Conservation (phyloP, 2,888 invertebrate genomes). For the Hyles lineata region DNA sequence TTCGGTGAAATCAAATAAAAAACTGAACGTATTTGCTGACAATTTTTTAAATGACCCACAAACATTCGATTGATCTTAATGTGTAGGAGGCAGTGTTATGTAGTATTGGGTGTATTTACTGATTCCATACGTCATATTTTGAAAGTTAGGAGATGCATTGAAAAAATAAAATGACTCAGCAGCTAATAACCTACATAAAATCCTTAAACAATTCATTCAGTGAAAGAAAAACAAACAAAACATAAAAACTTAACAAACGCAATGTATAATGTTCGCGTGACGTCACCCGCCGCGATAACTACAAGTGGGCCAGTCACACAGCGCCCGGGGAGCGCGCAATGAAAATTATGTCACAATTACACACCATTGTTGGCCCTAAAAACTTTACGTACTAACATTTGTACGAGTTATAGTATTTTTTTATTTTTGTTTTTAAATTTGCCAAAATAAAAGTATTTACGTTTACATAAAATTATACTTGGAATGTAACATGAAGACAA, state of each 20-base stretch:
- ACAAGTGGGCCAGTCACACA: conserved; percentile 10
- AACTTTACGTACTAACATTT: conserved; percentile 1
- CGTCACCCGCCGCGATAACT: neutral
- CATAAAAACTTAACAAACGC: conserved; percentile 13
- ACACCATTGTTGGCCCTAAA: conserved; percentile 13
- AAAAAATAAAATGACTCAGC: too few relatives aligned
- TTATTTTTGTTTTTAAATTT: neutral
- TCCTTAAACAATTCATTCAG: too few relatives aligned
- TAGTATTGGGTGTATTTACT: too few relatives aligned
- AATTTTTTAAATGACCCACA: too few relatives aligned
- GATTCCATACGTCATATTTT: too few relatives aligned
- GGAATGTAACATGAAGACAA: too few relatives aligned
- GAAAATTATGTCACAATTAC: conserved; percentile 11
- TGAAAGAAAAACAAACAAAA: neutral
- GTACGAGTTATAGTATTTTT: neutral
- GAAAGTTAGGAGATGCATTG: too few relatives aligned
- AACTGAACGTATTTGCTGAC: too few relatives aligned
- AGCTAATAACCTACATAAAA: neutral
- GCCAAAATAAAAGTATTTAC: neutral
- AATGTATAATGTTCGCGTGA: neutral
- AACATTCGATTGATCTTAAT: too few relatives aligned
- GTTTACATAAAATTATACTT: neutral
- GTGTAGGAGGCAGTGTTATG: too few relatives aligned
- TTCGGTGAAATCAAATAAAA: too few relatives aligned
- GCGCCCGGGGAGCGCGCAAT: neutral